These are phyloP conservation scores for Sphaeramia orbicularis DNA, from an alignment of 2,797 vertebrate genomes.

Conservation along the genomic window DNA sequence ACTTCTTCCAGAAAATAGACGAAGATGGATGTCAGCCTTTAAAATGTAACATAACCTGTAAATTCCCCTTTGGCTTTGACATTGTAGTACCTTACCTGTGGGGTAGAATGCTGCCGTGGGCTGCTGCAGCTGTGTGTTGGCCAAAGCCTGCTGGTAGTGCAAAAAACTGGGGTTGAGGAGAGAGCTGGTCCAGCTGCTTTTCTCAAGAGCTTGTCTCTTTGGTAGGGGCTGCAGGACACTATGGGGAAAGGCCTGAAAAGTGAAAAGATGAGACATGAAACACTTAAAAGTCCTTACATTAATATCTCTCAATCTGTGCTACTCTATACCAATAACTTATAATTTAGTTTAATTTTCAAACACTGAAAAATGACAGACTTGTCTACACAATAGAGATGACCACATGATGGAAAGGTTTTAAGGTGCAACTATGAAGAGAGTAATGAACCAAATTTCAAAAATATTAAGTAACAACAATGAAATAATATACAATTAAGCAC, in stretches of 20 bases:
- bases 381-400: constrained; percentile 58
- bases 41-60: neutral
- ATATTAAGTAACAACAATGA: constrained; percentile 3
- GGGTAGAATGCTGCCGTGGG: constrained; percentile 80
- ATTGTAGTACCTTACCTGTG: constrained; percentile 62
- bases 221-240: constrained; percentile 93
- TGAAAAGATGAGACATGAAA: constrained; percentile 54
- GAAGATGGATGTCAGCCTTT: neutral
- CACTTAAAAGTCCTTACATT: constrained; percentile 7
- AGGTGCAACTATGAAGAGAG: constrained; percentile 59
- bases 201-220: constrained; percentile 98
- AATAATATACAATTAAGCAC: constrained; percentile 45
- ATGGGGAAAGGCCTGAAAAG: constrained; percentile 91
- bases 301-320: neutral
- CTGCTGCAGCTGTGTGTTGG: constrained; percentile 93
- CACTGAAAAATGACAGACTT: constrained; percentile 33
- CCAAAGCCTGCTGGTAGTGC: constrained; percentile 97
- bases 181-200: constrained; percentile 91
- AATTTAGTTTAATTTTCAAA: constrained; percentile 34
- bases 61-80: neutral
- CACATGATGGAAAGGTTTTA: constrained; percentile 51
- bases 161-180: constrained; percentile 94
- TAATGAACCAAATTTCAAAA: constrained; percentile 44
- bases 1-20: neutral
- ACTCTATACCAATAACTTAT: constrained; percentile 1